Conservation (phyloP, 2,888 invertebrate genomes). For the Lissocephala sabroskyi region DNA sequence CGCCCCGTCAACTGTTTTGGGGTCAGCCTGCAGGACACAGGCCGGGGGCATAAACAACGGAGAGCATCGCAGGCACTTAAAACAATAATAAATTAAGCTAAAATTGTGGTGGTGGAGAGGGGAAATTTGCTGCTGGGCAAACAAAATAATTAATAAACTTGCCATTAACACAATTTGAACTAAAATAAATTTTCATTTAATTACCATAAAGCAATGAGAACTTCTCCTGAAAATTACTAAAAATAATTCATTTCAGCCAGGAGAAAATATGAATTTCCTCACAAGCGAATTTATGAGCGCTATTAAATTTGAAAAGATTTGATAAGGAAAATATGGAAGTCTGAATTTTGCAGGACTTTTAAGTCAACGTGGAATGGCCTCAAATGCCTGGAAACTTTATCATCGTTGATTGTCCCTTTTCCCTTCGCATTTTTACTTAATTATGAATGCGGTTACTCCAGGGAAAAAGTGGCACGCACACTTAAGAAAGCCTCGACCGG, state of each 20-base stretch:
- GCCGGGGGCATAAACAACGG: neutral
- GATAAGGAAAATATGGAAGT: too few relatives aligned
- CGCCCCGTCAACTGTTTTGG: neutral
- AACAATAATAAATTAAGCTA: slow-evolving; percentile 39
- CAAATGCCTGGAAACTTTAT: slow-evolving; percentile 32
- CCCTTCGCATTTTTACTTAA: slow-evolving; percentile 57
- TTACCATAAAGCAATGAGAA: slow-evolving; percentile 4
- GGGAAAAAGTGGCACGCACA: slow-evolving; percentile 44
- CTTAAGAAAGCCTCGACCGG: neutral
- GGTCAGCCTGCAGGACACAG: neutral
- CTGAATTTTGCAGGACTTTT: too few relatives aligned
- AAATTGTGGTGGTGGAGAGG: slow-evolving; percentile 24
- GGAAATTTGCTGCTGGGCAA: slow-evolving; percentile 10
- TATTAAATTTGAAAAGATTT: too few relatives aligned
- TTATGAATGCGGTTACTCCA: slow-evolving; percentile 60
- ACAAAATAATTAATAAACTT: slow-evolving; percentile 51
- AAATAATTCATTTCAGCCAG: too few relatives aligned
- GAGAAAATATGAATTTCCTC: too few relatives aligned
- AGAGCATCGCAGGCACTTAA: slow-evolving; percentile 7
- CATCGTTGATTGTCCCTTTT: slow-evolving; percentile 28
- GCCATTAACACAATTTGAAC: slow-evolving; percentile 43
- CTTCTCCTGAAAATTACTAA: too few relatives aligned
- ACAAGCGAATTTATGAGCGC: too few relatives aligned
- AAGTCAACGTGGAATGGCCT: slow-evolving; percentile 9
- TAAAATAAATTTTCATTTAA: slow-evolving; percentile 36